Evolutionary conservation across 2,888 invertebrate genomes (phyloP), one percentile per base, ranked within the genome.

Genomic region (Latheticus oryzae): DNA sequence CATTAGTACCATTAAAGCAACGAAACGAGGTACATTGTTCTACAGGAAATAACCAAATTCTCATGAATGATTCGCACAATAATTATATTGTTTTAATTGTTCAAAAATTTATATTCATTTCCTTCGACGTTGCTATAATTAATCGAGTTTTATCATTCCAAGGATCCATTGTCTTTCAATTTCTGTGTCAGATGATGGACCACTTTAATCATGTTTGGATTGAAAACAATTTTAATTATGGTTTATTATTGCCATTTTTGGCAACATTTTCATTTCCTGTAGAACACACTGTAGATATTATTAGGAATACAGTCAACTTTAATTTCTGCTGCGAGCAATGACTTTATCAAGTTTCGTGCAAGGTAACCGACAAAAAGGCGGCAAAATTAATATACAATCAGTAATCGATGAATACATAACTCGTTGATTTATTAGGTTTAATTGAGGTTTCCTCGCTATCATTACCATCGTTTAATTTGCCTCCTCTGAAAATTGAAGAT

Each of bases 1-100:
- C 63, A 64, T 65, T 64, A 63, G 47, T 42, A 40, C 55, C 55
- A 62, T 65, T 65, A 65, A 65, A 63, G 47, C 45, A 55, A 63
- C 58, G 60, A 64, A 63, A 64, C 54, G 45, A 58, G 61, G 62
- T 63, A 58, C 63, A 66, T 66, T 66, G 64, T 66, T 56, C 32
- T 23, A 35, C 61, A 61, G 63, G 63, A 59, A 61, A 63, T 54
- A 62, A 50, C 61, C 60, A 60, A 65, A 65, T 65, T 65, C 63
- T 63, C 60, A 65, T 58, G 60, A 59, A 54, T 58, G 57, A 65
- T 58, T 60, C 55, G 57, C 56, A 60, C 60, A 53, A 60, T 52
- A 53, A 60, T 57, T 56, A 56, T 42, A 50, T 42, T 42, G 51
- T 60, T 48, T 56, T 60, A 60, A 60, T 60, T 60, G 60, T 60